Evolutionary conservation across 2,888 invertebrate species (phyloP), one percentile per base, ranked within the genome.

Genomic region (Lagria hirta): DNA sequence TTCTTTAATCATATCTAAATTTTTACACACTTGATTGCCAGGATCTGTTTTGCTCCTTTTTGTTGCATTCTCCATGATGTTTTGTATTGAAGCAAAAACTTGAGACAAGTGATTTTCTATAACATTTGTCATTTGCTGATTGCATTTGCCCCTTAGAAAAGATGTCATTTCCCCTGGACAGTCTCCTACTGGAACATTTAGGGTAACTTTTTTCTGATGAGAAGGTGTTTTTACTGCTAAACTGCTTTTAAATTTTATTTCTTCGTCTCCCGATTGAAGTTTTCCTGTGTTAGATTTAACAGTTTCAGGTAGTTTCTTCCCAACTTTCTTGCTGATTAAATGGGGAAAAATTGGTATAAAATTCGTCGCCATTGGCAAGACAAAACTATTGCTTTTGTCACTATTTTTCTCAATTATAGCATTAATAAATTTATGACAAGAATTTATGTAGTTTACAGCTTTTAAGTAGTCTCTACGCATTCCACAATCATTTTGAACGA

Each of bases 361-460:
- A 26, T 44, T 44, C 8, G 37, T 38, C 5, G 27, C 13, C 13
- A 18, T 27, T 1, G 44, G 44, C n/a, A 44, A 16, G 1, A 21
- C 12, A 21, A 38, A 44, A 10, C 16, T 6, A n/a, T 12, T 26
- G 21, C 7, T 21, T 29, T 38, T 38, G 17, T 38, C 26, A 17
- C 12, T 27, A 13, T 38, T 37, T 15, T 44, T 44, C 16, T 38
- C 38, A 7, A 32, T 27, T n/a, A 44, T n/a, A 1, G 21, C 12
- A 13, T 44, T 44, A 13, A 44, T 32, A 21, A 38, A 38, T 15
- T 33, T 32, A 18, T 44, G 44, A 16, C 44, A 44, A 2, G 38
- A 38, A 16, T 44, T 44, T 8, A 44, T 38, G 44, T 27, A 44
- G 11, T 38, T 38, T 10, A 44, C 20, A 7, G 44, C 44, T 38